Percentiles rank a stretch among this genome's conserved stretches.
Evolutionary conservation across 2,797 vertebrate species (phyloP).

Genomic region (Loris lydekkerianus): DNA sequence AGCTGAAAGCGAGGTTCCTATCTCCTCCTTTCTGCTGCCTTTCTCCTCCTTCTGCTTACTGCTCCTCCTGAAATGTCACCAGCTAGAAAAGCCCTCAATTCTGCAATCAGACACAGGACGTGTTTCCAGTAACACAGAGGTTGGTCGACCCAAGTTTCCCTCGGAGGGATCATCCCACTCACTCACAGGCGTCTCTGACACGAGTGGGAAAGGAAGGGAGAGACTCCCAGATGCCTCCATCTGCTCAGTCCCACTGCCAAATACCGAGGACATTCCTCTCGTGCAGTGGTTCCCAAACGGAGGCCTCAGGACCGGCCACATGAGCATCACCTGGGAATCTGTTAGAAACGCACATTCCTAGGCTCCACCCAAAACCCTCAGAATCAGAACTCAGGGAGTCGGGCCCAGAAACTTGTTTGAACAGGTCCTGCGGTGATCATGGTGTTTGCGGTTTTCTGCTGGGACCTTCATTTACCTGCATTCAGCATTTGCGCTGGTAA

Average conservation of each 20-base stretch:
- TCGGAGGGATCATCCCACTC: neutral
- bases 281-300: accelerated
- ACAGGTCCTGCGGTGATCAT: neutral
- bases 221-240: neutral
- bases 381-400: neutral
- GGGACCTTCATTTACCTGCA: neutral
- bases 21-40: neutral
- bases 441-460: neutral
- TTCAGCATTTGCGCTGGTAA: neutral
- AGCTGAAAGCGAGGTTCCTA: neutral
- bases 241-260: neutral
- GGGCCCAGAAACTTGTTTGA: neutral
- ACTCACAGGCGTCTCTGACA: neutral
- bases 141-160: neutral
- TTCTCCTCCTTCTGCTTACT: neutral
- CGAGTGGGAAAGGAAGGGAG: neutral
- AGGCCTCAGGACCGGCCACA: neutral
- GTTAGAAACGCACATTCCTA: neutral
- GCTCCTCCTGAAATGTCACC: neutral
- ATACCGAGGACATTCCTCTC: neutral
- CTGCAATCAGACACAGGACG: neutral
- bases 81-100: neutral
- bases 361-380: neutral
- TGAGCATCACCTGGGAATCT: neutral
- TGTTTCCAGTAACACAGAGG: neutral